These are phyloP conservation scores for Tetraodon nigroviridis DNA, from an alignment of 2,113 vertebrate genomes.

Conservation along the genomic window DNA sequence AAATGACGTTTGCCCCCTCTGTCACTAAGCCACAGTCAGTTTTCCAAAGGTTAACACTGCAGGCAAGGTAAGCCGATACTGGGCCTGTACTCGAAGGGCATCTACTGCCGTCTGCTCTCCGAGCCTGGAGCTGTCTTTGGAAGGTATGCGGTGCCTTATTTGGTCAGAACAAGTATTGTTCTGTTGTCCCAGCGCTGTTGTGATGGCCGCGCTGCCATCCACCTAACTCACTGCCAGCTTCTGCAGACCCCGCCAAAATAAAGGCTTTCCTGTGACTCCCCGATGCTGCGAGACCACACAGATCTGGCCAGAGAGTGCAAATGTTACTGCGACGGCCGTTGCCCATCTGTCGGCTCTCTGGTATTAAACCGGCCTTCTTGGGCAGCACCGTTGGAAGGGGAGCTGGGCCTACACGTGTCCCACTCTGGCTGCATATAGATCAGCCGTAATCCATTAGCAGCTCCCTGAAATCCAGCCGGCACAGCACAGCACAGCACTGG, in stretches of 20 bases:
- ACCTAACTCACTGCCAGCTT: conserved; percentile 9
- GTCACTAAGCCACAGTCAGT: conserved; percentile 35
- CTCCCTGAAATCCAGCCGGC: conserved; percentile 73
- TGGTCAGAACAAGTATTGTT: conserved; percentile 40
- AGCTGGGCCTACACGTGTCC: conserved; percentile 66
- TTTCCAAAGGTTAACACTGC: conserved; percentile 54
- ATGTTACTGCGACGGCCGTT: conserved; percentile 11
- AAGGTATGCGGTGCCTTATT: conserved; percentile 51
- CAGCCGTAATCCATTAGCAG: conserved; percentile 73
- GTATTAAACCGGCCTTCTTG: conserved; percentile 55
- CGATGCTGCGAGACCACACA: background rate
- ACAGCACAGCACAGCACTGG: conserved; percentile 60
- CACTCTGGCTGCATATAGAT: conserved; percentile 73
- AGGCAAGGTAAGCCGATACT: conserved; percentile 56
- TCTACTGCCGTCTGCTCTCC: conserved; percentile 25
- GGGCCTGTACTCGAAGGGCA: conserved; percentile 41
- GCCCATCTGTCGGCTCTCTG: conserved; percentile 31
- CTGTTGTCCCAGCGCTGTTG: conserved; percentile 13
- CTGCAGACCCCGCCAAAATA: conserved; percentile 13
- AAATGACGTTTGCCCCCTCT: conserved; percentile 15
- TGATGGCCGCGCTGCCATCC: conserved; percentile 24
- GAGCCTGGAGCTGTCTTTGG: conserved; percentile 25
- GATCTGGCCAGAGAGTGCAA: background rate
- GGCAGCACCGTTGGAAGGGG: conserved; percentile 59
- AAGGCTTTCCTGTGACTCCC: background rate